Evolutionary conservation across 2,113 vertebrate species (phyloP).

Genomic region (Caranx melampygus): DNA sequence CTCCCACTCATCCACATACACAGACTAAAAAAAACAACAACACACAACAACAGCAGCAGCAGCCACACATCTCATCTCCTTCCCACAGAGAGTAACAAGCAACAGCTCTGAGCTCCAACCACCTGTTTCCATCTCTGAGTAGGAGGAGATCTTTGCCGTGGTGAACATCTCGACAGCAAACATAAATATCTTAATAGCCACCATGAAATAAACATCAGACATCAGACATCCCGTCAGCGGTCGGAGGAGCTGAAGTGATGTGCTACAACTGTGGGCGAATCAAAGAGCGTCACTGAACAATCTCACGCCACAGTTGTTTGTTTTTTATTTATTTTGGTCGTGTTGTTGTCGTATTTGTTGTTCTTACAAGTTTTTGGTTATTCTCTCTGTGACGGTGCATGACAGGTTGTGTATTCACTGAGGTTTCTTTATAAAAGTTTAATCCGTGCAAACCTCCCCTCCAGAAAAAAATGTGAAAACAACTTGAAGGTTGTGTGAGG

Average conservation of each 20-base stretch:
- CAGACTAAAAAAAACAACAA: background rate
- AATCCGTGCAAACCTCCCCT: background rate
- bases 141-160: slow-evolving; percentile 13
- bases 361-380: slow-evolving; percentile 21
- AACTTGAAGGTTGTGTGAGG: background rate
- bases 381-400: background rate
- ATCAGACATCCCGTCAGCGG: slow-evolving; percentile 27
- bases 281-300: slow-evolving; percentile 59
- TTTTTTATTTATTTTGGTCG: background rate
- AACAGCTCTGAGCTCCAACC: slow-evolving; percentile 74
- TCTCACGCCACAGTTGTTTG: slow-evolving; percentile 22
- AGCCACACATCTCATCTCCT: slow-evolving; percentile 21
- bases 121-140: slow-evolving; percentile 42
- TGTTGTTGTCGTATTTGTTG: slow-evolving; percentile 8
- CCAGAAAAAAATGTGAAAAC: background rate
- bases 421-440: background rate
- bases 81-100: slow-evolving; percentile 26
- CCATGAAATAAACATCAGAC: slow-evolving; percentile 40
- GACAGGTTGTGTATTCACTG: slow-evolving; percentile 9
- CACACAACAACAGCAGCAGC: no score
- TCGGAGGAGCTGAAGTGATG: slow-evolving; percentile 9
- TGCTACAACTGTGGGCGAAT: background rate
- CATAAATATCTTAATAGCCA: slow-evolving; percentile 40
- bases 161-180: slow-evolving; percentile 25
- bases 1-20: slow-evolving; percentile 35